Conservation (phyloP, 2,113 vertebrate genomes). For the Solea solea region DNA sequence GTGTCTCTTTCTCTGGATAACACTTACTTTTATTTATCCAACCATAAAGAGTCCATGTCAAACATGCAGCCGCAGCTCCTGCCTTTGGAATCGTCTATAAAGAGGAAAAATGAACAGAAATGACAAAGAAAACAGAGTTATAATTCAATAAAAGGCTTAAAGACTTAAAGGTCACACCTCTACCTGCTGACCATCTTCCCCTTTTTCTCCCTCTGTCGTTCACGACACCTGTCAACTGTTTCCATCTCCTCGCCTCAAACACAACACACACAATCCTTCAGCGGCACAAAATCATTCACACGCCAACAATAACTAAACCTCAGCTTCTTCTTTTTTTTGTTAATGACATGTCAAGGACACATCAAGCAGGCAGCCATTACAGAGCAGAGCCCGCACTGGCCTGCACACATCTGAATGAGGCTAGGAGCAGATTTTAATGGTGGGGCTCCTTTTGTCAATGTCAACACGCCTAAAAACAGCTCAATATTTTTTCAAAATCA, state of each 20-base stretch:
- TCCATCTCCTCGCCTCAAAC: background rate
- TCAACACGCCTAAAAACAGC: constrained; percentile 32
- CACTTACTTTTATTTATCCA: too few species aligned
- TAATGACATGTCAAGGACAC: constrained; percentile 63
- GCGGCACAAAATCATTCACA: background rate
- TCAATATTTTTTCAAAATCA: background rate
- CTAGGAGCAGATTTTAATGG: constrained; percentile 21
- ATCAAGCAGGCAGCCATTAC: constrained; percentile 67
- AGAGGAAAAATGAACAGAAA: too few species aligned
- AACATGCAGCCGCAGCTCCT: background rate
- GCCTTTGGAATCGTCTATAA: background rate
- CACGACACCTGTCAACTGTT: background rate
- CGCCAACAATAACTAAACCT: background rate
- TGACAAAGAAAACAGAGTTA: too few species aligned
- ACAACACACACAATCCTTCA: background rate
- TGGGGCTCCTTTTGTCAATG: constrained; percentile 1
- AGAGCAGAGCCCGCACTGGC: constrained; percentile 17
- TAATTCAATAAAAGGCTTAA: too few species aligned
- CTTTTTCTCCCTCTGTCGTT: background rate
- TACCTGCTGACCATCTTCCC: background rate
- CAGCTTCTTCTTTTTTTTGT: background rate
- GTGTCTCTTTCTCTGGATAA: background rate
- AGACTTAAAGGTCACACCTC: constrained; percentile 29
- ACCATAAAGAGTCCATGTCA: background rate
- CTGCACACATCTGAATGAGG: constrained; percentile 34